Evolutionary conservation across 1,140 invertebrate genomes (phyloP).

Genomic region (Drosophila sp.): DNA sequence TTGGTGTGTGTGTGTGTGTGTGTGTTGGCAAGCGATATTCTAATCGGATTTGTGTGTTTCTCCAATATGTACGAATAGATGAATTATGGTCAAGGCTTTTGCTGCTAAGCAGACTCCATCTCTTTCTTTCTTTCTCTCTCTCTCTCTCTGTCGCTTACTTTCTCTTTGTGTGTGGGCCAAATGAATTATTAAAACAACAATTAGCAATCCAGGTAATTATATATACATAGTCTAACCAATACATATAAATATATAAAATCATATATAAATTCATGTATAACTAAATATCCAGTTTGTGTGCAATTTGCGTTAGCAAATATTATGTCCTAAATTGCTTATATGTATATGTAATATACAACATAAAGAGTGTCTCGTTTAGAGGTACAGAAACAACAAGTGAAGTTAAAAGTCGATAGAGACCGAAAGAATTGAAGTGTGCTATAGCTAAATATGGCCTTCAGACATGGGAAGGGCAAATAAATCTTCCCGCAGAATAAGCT

Average conservation of each 20-base stretch:
- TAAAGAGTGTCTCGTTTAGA: not conserved
- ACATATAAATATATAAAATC: conserved; percentile 15
- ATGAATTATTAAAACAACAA: conserved; percentile 67
- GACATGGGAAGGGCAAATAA: too few relatives aligned
- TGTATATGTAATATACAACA: conserved; percentile 5
- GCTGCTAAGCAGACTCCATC: not conserved
- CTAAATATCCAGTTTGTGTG: conserved; percentile 23
- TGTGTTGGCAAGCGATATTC: conserved; percentile 62
- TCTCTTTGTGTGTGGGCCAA: conserved; percentile 18
- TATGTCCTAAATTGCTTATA: conserved; percentile 9
- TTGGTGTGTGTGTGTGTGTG: conserved; percentile 30
- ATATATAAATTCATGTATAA: conserved; percentile 27
- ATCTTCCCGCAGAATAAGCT: too few relatives aligned
- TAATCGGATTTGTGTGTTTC: conserved; percentile 70
- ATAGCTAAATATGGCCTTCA: too few relatives aligned
- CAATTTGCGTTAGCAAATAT: conserved; percentile 17
- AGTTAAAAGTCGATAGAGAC: not conserved
- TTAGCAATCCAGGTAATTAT: conserved; percentile 58
- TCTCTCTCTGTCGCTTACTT: not conserved
- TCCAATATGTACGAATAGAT: conserved; percentile 35
- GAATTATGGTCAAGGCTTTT: conserved; percentile 36
- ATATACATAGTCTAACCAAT: conserved; percentile 23
- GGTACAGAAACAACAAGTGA: not conserved
- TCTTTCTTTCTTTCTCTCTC: not conserved
- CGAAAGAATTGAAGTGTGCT: too few relatives aligned